phyloP scores from a whole-genome alignment of 2,888 invertebrate genomes.

The Amorpha juglandis region DNA sequence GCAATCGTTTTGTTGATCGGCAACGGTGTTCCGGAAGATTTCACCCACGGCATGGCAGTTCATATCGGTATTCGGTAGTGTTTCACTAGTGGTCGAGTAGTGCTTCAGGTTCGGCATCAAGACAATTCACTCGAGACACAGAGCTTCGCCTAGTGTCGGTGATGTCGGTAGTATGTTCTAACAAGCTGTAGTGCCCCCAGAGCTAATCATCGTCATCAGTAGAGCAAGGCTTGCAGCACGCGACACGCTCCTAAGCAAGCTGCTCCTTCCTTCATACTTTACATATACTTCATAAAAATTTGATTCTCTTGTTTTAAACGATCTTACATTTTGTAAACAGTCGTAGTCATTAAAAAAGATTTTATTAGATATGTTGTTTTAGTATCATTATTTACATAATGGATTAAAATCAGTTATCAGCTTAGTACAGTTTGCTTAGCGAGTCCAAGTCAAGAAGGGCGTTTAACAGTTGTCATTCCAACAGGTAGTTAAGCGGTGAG shows the following conservation, averaged over 20 bases:
- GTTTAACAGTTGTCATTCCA: slow-evolving; percentile 77
- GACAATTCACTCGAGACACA: slow-evolving; percentile 16
- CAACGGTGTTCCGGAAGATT: slow-evolving; percentile 75
- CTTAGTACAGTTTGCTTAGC: slow-evolving; percentile 74
- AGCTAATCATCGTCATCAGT: slow-evolving; percentile 43
- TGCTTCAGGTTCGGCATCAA: slow-evolving; percentile 51
- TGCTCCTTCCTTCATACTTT: neutral
- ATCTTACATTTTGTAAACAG: neutral
- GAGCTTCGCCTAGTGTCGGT: slow-evolving; percentile 33
- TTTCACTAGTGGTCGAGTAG: slow-evolving; percentile 68
- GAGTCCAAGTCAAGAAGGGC: slow-evolving; percentile 63
- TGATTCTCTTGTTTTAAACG: neutral
- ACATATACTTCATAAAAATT: neutral
- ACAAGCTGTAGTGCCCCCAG: slow-evolving; percentile 48
- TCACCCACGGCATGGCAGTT: slow-evolving; percentile 47
- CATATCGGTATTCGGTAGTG: slow-evolving; percentile 65
- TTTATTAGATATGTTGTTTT: neutral
- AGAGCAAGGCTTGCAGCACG: slow-evolving; percentile 68
- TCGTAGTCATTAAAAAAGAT: neutral
- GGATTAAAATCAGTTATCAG: neutral
- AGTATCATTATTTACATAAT: neutral
- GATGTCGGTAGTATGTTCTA: slow-evolving; percentile 34
- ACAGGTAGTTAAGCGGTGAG: slow-evolving; percentile 82
- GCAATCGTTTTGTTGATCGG: slow-evolving; percentile 65
- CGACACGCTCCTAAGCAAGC: slow-evolving; percentile 71